Evolutionary conservation across 2,113 vertebrate species (phyloP), one percentile per base, ranked within the genome.

Genomic region (Spea bombifrons): DNA sequence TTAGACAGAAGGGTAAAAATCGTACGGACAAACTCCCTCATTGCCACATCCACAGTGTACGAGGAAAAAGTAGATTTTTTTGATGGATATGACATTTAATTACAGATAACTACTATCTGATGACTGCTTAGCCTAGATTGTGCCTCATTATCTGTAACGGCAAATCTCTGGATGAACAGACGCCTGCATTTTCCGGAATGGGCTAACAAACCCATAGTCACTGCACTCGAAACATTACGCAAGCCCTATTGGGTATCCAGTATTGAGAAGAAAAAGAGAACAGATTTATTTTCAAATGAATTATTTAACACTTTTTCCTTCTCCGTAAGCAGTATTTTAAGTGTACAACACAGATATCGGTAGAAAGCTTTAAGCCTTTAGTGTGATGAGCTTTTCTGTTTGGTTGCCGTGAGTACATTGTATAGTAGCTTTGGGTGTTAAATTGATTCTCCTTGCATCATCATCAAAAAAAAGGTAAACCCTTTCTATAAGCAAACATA

Each of bases 31-130:
- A 17, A 44, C 15, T 13, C 57, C 15, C 53, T 55, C 3, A 69
- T 61, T 66, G 9, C 48, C 46, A 17, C 61, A 7, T 49, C 53
- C 8, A 8, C 13, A n/a, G 10, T 45, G 48, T 12, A 70, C 43
- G 52, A 50, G 71, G 76, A 59, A 72, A 72, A 66, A 65, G 71
- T 12, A 8, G 61, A 17, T n/a, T 50, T 16, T n/a, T 63, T 64
- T 79, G 76, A 79, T 73, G 76, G 76, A 79, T 73, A 73, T 52
- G 47, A 66, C 53, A 66, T 73, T 71, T 79, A 79, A 79, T 79
- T 79, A 79, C 69, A 72, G 69, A 73, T 79, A 79, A 73, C 76
- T 71, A 73, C 13, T 13, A 48, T 47, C 59, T 47, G 76, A 68
- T 76, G 52, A 52, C 13, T 15, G 43, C 53, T 4, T 44, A 46